These are phyloP conservation scores for Furcula furcula DNA, from an alignment of 2,888 invertebrate species.

Conservation along the genomic window DNA sequence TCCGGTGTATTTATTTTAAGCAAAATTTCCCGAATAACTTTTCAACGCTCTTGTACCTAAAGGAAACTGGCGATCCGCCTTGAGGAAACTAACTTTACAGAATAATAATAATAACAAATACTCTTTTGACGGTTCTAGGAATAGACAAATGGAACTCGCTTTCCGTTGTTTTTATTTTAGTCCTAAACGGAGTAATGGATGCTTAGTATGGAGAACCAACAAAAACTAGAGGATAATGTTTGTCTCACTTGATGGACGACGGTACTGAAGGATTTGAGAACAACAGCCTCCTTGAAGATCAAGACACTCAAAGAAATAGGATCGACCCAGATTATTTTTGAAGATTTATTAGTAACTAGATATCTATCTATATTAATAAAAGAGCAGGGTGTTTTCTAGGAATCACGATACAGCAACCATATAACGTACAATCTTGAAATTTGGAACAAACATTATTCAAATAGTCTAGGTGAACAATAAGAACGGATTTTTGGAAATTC, in stretches of 20 bases:
- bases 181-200: not conserved
- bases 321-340: not conserved
- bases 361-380: too few species aligned
- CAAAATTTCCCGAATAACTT: conserved; percentile 60
- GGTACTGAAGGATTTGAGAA: not conserved
- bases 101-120: too few species aligned
- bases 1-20: conserved; percentile 47
- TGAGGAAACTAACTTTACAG: conserved; percentile 48
- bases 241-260: too few species aligned
- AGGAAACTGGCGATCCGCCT: conserved; percentile 55
- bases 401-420: too few species aligned
- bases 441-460: too few species aligned
- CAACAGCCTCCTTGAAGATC: not conserved
- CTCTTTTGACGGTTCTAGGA: too few species aligned
- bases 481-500: too few species aligned
- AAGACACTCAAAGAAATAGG: not conserved
- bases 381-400: too few species aligned
- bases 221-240: not conserved
- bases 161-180: not conserved
- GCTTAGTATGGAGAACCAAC: not conserved
- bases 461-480: too few species aligned
- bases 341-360: too few species aligned
- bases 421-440: too few species aligned
- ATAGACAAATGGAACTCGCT: too few species aligned
- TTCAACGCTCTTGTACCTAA: conserved; percentile 46